A percentile compares a stretch with the other conserved stretches of the same genome.
These are phyloP conservation scores for Leucophora obtusa DNA, from an alignment of 2,888 invertebrate species.

Conservation along the genomic window DNA sequence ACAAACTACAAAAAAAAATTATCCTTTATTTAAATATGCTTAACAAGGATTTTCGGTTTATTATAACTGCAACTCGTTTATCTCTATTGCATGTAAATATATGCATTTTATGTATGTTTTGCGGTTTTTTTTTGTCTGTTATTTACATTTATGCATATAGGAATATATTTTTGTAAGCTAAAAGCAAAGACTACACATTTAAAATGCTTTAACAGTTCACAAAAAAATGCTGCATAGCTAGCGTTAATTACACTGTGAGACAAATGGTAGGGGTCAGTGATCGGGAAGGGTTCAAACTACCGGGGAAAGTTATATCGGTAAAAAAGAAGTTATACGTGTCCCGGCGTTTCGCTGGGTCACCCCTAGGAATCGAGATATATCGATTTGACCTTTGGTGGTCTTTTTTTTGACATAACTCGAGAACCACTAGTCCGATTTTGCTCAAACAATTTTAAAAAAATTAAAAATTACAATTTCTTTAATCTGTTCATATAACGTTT, in stretches of 20 bases:
- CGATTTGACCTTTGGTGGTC: too few species aligned
- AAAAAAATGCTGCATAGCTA: not conserved
- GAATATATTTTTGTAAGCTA: not conserved
- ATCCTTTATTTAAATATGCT: constrained; percentile 13
- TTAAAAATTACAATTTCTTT: too few species aligned
- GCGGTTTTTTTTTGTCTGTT: not conserved
- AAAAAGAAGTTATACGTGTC: too few species aligned
- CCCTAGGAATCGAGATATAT: too few species aligned
- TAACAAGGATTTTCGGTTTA: constrained; percentile 29
- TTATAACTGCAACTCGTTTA: constrained; percentile 27
- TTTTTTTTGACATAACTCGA: too few species aligned
- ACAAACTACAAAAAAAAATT: not conserved
- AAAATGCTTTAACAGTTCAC: not conserved
- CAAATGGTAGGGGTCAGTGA: too few species aligned
- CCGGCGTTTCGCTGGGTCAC: too few species aligned
- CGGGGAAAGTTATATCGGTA: too few species aligned
- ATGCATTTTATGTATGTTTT: constrained; percentile 5
- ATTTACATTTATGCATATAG: constrained; percentile 2
- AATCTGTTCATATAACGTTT: too few species aligned
- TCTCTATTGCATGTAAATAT: constrained; percentile 8
- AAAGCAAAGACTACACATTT: not conserved
- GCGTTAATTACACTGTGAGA: constrained; percentile 46
- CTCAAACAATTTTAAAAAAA: too few species aligned
- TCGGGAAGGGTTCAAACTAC: too few species aligned
- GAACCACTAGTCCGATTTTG: too few species aligned